Percentiles rank a stretch among this genome's conserved stretches.
phyloP scores from a whole-genome alignment of 2,888 invertebrate genomes.

The Erynnis tages region DNA sequence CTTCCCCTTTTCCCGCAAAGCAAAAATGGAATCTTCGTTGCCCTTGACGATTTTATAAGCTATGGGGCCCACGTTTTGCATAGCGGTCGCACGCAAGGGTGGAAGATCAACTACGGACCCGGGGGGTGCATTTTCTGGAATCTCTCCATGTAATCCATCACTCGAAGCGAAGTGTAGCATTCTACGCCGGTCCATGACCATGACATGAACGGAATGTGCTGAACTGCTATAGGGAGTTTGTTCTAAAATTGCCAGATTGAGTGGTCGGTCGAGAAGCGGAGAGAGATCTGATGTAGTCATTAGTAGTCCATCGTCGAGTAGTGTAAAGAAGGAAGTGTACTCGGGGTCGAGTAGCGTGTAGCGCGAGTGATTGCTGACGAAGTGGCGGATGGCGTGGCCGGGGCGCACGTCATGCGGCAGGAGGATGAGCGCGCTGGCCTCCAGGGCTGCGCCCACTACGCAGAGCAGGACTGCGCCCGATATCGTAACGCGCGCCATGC shows the following conservation, averaged over 20 bases:
- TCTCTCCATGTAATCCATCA: constrained; percentile 84
- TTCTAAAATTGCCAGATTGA: constrained; percentile 90
- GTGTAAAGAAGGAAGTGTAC: constrained; percentile 92
- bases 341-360: constrained; percentile 87
- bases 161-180: constrained; percentile 89
- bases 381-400: constrained; percentile 92
- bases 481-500: constrained; percentile 66
- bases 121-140: constrained; percentile 88
- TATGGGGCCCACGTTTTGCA: constrained; percentile 85
- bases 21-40: constrained; percentile 88
- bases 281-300: constrained; percentile 95
- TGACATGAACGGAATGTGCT: constrained; percentile 89
- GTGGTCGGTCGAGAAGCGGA: constrained; percentile 89
- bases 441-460: constrained; percentile 55
- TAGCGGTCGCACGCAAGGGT: constrained; percentile 86
- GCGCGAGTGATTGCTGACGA: constrained; percentile 81
- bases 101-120: constrained; percentile 88
- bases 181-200: constrained; percentile 90
- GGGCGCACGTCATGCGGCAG: constrained; percentile 95
- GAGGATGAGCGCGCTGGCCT: constrained; percentile 79
- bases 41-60: constrained; percentile 91
- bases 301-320: constrained; percentile 92
- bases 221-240: constrained; percentile 90
- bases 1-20: constrained; percentile 83
- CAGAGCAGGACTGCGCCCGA: constrained; percentile 68